Evolutionary conservation across 2,797 vertebrate genomes (phyloP).

Genomic region (Percopsis omiscomaycus): DNA sequence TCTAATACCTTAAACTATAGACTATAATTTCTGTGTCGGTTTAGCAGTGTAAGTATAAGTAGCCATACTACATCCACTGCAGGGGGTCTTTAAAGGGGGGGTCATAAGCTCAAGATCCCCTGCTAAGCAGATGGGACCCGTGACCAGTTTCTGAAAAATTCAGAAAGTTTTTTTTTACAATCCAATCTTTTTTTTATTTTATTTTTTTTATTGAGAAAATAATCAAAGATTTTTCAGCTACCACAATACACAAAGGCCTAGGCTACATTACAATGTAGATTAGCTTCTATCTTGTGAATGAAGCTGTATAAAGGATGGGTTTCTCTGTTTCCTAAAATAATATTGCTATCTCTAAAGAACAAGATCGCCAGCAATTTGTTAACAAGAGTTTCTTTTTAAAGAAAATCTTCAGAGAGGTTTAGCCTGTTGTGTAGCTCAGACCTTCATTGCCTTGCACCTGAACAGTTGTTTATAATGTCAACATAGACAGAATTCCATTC

Average conservation of each 20-base stretch:
- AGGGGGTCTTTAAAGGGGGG: slow-evolving; percentile 10
- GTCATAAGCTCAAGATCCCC: slow-evolving; percentile 44
- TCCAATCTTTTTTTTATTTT: too few species aligned
- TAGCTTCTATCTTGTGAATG: not conserved
- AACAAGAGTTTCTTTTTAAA: too few species aligned
- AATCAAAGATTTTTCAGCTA: too few species aligned
- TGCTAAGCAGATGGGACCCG: slow-evolving; percentile 19
- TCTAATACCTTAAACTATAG: too few species aligned
- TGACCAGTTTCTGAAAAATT: not conserved
- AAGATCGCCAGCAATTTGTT: not conserved
- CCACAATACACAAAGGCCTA: too few species aligned
- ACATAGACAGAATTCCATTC: slow-evolving; percentile 31
- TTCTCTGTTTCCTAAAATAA: not conserved
- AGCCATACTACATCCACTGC: slow-evolving; percentile 19
- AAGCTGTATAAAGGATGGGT: not conserved
- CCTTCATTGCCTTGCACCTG: not conserved
- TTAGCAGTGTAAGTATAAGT: slow-evolving; percentile 27
- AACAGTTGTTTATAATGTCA: slow-evolving; percentile 50
- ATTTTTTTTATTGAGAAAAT: too few species aligned
- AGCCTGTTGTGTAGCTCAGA: not conserved
- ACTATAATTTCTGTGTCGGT: slow-evolving; percentile 16
- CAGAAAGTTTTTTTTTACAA: too few species aligned
- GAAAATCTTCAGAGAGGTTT: not conserved
- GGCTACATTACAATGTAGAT: too few species aligned
- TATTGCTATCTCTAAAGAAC: not conserved